Evolutionary conservation across 2,888 invertebrate species (phyloP).

Genomic region (Luperina nickerlii): DNA sequence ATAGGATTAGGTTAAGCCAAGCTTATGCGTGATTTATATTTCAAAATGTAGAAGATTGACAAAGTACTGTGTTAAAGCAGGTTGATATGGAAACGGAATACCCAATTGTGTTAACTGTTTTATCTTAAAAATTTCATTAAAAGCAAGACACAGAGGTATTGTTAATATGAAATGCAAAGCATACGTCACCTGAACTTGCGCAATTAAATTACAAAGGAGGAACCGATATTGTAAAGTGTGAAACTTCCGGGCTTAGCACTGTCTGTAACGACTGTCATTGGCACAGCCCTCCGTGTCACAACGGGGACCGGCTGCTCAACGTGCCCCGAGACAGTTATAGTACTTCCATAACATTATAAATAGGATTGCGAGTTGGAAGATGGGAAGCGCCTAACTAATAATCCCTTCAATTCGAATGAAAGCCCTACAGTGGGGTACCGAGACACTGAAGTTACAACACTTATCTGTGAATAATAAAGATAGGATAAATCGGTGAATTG

Average conservation of each 20-base stretch:
- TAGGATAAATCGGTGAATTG: slow-evolving; percentile 54
- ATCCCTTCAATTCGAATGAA: slow-evolving; percentile 27
- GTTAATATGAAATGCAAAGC: not conserved
- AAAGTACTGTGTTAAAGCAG: slow-evolving; percentile 3
- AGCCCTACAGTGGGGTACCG: slow-evolving; percentile 1
- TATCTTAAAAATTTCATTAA: not conserved
- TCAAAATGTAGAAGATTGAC: not conserved
- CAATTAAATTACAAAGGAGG: slow-evolving; percentile 7
- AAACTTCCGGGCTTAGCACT: slow-evolving; percentile 9
- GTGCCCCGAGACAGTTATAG: slow-evolving; percentile 12
- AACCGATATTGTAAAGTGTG: slow-evolving; percentile 14
- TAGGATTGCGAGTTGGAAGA: slow-evolving; percentile 7
- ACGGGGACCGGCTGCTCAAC: not conserved
- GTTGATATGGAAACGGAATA: slow-evolving; percentile 17
- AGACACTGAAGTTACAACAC: slow-evolving; percentile 29
- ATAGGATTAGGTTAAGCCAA: slow-evolving; percentile 13
- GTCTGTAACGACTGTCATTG: slow-evolving; percentile 23
- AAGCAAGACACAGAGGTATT: not conserved
- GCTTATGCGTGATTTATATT: slow-evolving; percentile 8
- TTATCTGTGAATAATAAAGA: slow-evolving; percentile 55
- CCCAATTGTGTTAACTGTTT: not conserved
- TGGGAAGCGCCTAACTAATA: slow-evolving; percentile 7
- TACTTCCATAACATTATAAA: slow-evolving; percentile 10
- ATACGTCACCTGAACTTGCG: not conserved
- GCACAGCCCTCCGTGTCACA: slow-evolving; percentile 23